Evolutionary conservation across 64 coral and sea anemone species (phyloP), one percentile per base, ranked within the genome.

Genomic region (Catalaphyllia jardinei): DNA sequence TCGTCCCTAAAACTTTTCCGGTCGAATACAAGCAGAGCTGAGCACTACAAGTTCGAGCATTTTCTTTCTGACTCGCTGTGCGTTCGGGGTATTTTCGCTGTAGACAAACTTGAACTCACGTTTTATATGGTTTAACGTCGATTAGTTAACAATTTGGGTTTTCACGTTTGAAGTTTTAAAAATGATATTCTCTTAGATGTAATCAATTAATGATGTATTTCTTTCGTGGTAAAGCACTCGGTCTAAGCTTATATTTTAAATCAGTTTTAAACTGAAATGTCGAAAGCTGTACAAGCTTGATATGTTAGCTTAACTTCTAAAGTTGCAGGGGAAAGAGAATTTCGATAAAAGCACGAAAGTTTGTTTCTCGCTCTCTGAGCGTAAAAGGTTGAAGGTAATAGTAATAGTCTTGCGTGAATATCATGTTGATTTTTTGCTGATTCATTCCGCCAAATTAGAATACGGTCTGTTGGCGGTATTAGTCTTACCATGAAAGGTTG

Each of bases 141-240:
- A 54, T 54, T 4, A 9, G 8, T n/a, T 10, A 6, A 67, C 64
- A n/a, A 10, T n/a, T 31, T 73, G 35, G 27, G 28, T 5, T 74
- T 33, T 74, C 18, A 31, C 4, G 30, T 74, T 74, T 24, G 24
- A 25, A 24, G 64, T n/a, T 22, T 22, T 67, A 9, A n/a, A 22
- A 16, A 64, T 6, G 4, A 67, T 67, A n/a, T 74, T 74, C 76
- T 55, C 18, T 15, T 1, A n/a, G 51, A 5, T 55, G 50, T 16
- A 78, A 54, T 78, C 46, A 78, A 78, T 78, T 78, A 78, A 55
- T 78, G 20, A 55, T 39, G 22, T 4, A 20, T 78, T 50, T 77
- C 50, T 54, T 14, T 50, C 76, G 46, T 12, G 64, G 25, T 55
- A 78, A 42, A 76, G 11, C 74, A 4, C 73, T 74, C 29, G n/a